Percentiles rank a stretch among this genome's conserved stretches.
phyloP scores from a whole-genome alignment of 2,797 vertebrate species.

The Hypotaenidia okinawae region DNA sequence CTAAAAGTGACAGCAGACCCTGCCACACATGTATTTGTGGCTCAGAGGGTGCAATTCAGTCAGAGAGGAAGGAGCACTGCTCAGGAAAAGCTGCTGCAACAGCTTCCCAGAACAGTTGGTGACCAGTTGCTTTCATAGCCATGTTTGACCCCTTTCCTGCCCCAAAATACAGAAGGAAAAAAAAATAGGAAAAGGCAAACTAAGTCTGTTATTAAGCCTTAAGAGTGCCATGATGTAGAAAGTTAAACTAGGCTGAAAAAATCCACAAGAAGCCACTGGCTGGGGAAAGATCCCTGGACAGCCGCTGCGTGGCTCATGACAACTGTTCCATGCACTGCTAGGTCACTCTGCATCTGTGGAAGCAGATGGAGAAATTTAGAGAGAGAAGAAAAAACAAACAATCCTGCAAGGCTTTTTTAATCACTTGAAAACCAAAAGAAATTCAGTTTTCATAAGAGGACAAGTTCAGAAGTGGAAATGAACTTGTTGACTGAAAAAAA shows the following conservation, averaged over 20 bases:
- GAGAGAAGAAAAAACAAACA: not conserved
- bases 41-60: not conserved
- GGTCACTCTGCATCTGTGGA: not conserved
- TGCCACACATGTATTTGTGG: not conserved
- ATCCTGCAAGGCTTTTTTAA: not conserved
- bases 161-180: not conserved
- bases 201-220: not conserved
- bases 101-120: not conserved
- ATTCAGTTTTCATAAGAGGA: not conserved
- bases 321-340: not conserved
- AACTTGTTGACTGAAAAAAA: not conserved
- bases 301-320: not conserved
- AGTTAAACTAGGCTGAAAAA: not conserved
- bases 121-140: not conserved
- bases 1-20: not conserved
- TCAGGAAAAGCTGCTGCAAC: not conserved
- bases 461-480: not conserved
- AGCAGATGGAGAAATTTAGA: constrained; percentile 31
- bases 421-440: not conserved
- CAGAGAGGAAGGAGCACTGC: not conserved
- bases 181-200: not conserved
- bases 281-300: not conserved
- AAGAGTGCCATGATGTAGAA: not conserved
- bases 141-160: not conserved
- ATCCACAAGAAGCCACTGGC: not conserved